Conservation (phyloP, 2,888 invertebrate genomes). For the Melanostoma scalare region DNA sequence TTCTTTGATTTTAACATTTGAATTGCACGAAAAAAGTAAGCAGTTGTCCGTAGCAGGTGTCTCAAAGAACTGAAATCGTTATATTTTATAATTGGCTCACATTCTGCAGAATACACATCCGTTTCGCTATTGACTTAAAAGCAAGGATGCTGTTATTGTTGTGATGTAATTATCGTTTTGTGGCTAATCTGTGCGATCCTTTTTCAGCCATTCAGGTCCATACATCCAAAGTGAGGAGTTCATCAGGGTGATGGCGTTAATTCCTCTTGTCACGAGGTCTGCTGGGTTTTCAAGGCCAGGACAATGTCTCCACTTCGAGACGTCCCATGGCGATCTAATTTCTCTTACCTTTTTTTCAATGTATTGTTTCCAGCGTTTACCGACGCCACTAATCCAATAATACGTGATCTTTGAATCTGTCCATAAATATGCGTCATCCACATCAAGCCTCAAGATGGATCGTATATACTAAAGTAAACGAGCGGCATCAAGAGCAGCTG, state of each 20-base stretch:
- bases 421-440: slow-evolving; percentile 13
- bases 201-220: slow-evolving; percentile 18
- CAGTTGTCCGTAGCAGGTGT: background rate
- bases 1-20: slow-evolving; percentile 8
- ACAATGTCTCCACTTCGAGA: slow-evolving; percentile 9
- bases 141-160: slow-evolving; percentile 6
- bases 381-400: slow-evolving; percentile 3
- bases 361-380: slow-evolving; percentile 19
- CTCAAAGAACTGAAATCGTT: slow-evolving; percentile 12
- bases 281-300: slow-evolving; percentile 21
- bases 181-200: slow-evolving; percentile 5
- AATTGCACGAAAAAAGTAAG: slow-evolving; percentile 24
- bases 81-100: background rate
- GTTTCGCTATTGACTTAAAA: background rate
- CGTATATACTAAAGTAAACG: background rate
- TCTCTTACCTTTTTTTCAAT: slow-evolving; percentile 15
- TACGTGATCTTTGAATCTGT: slow-evolving; percentile 12
- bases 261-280: slow-evolving; percentile 23
- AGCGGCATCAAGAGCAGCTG: slow-evolving; percentile 13
- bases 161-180: slow-evolving; percentile 4
- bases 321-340: slow-evolving; percentile 14
- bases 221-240: slow-evolving; percentile 4
- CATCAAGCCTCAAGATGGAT: background rate
- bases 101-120: background rate
- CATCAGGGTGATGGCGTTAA: slow-evolving; percentile 1